Evolutionary conservation across 1,140 invertebrate species (phyloP).

Genomic region (Drosophila grimshawi): DNA sequence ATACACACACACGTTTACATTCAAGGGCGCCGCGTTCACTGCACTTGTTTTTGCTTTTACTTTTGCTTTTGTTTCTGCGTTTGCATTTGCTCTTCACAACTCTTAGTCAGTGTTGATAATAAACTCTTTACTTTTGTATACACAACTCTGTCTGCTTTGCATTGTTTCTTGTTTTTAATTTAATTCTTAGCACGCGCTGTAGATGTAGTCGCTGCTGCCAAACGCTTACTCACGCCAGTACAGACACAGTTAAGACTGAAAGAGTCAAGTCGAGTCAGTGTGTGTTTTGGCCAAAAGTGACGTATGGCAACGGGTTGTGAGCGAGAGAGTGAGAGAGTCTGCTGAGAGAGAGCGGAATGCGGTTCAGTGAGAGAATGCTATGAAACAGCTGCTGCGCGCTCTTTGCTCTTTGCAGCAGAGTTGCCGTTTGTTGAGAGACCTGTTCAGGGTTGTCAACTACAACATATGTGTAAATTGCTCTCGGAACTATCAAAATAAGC

Average conservation of each 20-base stretch:
- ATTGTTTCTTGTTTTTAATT: constrained; percentile 41
- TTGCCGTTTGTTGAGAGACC: constrained; percentile 33
- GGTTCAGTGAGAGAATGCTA: constrained; percentile 10
- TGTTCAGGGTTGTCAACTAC: constrained; percentile 39
- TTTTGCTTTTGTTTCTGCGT: constrained; percentile 14
- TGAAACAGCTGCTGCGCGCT: constrained; percentile 36
- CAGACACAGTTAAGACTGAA: constrained; percentile 69
- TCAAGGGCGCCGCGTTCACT: constrained; percentile 75
- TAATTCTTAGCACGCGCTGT: constrained; percentile 57
- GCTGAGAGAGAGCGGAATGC: no score
- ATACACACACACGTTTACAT: constrained; percentile 42
- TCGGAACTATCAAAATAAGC: not conserved
- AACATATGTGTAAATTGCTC: not conserved
- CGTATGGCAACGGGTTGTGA: constrained; percentile 52
- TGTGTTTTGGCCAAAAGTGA: constrained; percentile 73
- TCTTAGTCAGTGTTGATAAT: constrained; percentile 61
- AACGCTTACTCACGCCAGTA: constrained; percentile 68
- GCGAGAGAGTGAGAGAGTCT: constrained; percentile 21
- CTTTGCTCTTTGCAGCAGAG: constrained; percentile 30
- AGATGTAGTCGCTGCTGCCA: constrained; percentile 26
- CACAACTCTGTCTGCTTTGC: constrained; percentile 49
- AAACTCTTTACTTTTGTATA: constrained; percentile 54
- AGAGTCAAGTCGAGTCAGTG: constrained; percentile 38
- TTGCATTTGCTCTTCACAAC: constrained; percentile 14
- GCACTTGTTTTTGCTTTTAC: constrained; percentile 59